Evolutionary conservation across 2,113 vertebrate genomes (phyloP).

Genomic region (Tinamus guttatus): DNA sequence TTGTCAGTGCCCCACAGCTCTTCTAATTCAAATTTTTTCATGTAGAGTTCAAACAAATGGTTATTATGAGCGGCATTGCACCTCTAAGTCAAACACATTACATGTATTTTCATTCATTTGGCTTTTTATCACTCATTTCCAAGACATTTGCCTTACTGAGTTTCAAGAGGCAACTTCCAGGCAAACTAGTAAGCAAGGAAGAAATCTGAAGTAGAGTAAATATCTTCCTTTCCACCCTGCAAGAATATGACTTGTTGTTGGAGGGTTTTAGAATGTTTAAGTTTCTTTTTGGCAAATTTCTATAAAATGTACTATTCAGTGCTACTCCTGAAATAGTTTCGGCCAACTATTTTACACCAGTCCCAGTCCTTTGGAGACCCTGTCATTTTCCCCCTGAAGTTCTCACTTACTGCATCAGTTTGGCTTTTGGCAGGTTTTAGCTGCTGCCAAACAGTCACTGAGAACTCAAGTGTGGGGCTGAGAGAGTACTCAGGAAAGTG

Average conservation of each 20-base stretch:
- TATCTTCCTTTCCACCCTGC: not conserved
- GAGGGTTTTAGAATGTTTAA: not conserved
- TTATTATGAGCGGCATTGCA: not conserved
- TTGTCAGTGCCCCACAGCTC: not conserved
- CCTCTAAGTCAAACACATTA: not conserved
- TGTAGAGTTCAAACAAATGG: not conserved
- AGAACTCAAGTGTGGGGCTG: not conserved
- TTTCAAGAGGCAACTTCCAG: not conserved
- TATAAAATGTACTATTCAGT: not conserved
- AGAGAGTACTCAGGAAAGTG: not conserved
- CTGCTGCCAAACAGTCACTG: not conserved
- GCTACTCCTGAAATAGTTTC: not conserved
- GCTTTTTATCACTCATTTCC: not conserved
- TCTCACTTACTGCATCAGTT: not conserved
- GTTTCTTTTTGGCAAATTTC: not conserved
- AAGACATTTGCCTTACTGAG: not conserved
- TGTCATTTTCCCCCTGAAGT: not conserved
- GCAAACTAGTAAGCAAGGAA: not conserved
- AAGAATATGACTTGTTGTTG: not conserved
- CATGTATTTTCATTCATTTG: not conserved
- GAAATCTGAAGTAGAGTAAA: not conserved
- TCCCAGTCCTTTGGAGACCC: not conserved
- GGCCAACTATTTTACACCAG: not conserved
- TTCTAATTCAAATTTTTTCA: not conserved
- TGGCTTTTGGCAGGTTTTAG: constrained; percentile 20